Base-by-base conservation (phyloP, 2,113 vertebrate species). In the Craseonycteris thonglongyai region DNA sequence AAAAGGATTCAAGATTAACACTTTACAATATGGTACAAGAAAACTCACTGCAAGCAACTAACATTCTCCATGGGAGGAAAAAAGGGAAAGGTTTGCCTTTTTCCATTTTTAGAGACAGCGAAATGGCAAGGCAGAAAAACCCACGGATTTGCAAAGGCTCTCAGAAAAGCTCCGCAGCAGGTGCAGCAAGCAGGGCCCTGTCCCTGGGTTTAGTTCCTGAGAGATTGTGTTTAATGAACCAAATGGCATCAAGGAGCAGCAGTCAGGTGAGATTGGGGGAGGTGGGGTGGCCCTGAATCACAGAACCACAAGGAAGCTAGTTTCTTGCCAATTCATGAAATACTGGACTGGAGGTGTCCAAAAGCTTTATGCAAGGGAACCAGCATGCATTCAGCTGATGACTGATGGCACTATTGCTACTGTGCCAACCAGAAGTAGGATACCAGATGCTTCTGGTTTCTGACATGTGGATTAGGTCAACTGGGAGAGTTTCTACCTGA, bases 271-370 rank as follows among this genome's bases (percentile, higher is more conserved):
- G 33, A 65, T 45, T 40, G 54, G 47, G 49, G 47, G 59, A 78
- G 26, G 15, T 26, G 45, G 16, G 45, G 42, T 22, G 19, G 33
- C 28, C 68, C 58, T 21, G 35, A 94, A 82, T 68, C 83, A 93
- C n/a, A 76, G 45, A 87, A 82, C 58, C 68, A 92, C 45, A 93
- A 83, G 33, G 85, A 94, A 87, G 91, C 59, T 58, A 35, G 58
- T 95, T 88, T 96, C 69, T 30, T 92, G 87, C 90, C 93, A 94
- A 51, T 74, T 80, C 66, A 91, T 33, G 75, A 92, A 96, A 89
- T 59, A 75, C 54, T 56, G 65, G 80, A 71, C 65, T 83, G 42
- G 51, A 91, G 86, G 87, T 69, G 6, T 82, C 71, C 90, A 59
- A 91, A 84, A 86, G 28, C 59, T 90, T 87, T 81, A 94, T 49